Percentiles rank a stretch among this genome's conserved stretches.
phyloP scores from a whole-genome alignment of 2,113 vertebrate species.

The Atrichornis clamosus region DNA sequence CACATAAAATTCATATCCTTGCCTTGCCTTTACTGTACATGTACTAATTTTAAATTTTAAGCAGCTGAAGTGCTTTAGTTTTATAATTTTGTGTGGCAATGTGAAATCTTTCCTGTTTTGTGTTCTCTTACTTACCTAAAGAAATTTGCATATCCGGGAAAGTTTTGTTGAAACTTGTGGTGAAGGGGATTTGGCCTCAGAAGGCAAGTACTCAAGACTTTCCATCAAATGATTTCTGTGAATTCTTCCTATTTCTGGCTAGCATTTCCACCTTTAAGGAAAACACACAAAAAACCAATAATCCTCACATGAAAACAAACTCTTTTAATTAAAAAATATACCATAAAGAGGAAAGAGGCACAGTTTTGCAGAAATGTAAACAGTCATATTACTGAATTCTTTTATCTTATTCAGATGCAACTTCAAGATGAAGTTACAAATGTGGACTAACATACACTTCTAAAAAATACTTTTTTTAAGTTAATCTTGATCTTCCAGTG shows the following conservation, averaged over 20 bases:
- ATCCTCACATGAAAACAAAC: rapidly evolving
- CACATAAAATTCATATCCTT: not conserved
- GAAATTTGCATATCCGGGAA: not conserved
- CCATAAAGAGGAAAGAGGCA: not conserved
- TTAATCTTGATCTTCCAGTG: not conserved
- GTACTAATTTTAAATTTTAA: not conserved
- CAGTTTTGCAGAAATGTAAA: not conserved
- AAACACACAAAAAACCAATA: not conserved
- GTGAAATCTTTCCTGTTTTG: not conserved
- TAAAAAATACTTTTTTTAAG: not conserved
- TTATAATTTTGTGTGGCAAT: not conserved
- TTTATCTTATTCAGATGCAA: not conserved
- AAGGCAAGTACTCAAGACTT: not conserved
- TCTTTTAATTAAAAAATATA: not conserved
- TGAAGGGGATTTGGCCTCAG: not conserved
- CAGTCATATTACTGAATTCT: not conserved
- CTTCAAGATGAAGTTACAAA: not conserved
- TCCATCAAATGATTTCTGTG: not conserved
- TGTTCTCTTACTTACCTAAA: not conserved
- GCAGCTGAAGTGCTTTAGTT: not conserved
- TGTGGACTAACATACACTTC: not conserved
- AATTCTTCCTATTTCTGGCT: not conserved
- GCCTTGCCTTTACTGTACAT: not conserved
- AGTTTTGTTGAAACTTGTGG: not conserved
- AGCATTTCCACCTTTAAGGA: not conserved